Base-by-base conservation (phyloP, 2,888 invertebrate genomes). In the Phyllotreta cruciferae region DNA sequence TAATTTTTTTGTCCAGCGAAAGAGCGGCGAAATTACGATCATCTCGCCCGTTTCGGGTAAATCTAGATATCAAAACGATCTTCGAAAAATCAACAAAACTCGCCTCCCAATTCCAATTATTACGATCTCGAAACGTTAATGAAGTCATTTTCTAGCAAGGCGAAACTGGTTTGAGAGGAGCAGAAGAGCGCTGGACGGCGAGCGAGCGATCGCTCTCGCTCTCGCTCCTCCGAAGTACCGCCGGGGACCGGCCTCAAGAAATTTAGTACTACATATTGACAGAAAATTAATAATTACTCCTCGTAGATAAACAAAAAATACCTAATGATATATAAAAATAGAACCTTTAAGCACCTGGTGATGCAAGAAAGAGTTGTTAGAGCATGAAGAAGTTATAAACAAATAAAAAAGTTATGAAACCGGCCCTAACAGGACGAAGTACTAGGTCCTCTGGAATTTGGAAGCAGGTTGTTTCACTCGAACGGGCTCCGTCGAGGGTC, bases 401-500 rank as follows among this genome's bases (percentile, higher is more conserved):
- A 66, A 24, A 70, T 65, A 56, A 65, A 70, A 68, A 65, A 64
- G 66, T 68, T 68, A 64, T 62, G 56, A 54, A 49, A 64, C 62
- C 56, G 62, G 45, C 9, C 39, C 39, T 41, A 36, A 36, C 24
- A 3, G 24, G 42, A 9, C 50, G 60, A 9, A 37, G 75, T 72
- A 73, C 73, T 75, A 74, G 75, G 75, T 74, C 76, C 76, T 72
- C 66, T 73, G 78, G 78, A 78, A 78, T 78, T 78, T 77, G 74
- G 77, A 75, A 73, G 75, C 75, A 73, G 74, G 75, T 77, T 77
- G 74, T 74, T 74, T 74, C 75, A 75, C 75, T 74, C 70, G 60
- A 56, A 44, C 37, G 44, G 44, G 56, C 44, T 35, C 7, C 11
- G 37, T 56, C 56, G 36, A 42, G 56, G 56, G 56, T 56, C 56